Conservation (phyloP, 2,888 invertebrate species). For the Smittia sp. region DNA sequence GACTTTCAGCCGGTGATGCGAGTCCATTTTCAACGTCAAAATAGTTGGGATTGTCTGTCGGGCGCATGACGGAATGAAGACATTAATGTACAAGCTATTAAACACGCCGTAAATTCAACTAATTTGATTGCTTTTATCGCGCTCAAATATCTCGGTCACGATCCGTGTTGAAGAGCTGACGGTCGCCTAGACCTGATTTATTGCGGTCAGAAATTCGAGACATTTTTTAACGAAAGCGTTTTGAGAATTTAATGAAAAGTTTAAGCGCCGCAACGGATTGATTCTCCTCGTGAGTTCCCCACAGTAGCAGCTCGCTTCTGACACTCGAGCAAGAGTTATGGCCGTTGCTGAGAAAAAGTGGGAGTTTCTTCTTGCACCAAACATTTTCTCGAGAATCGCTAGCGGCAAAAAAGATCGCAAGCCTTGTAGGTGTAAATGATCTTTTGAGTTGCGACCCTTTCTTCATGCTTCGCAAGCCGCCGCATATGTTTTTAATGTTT, state of each 20-base stretch:
- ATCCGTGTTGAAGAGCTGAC: background rate
- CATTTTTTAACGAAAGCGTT: background rate
- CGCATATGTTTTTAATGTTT: slow-evolving; percentile 6
- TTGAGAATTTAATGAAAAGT: background rate
- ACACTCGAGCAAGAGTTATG: slow-evolving; percentile 35
- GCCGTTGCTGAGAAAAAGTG: background rate
- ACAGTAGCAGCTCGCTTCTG: background rate
- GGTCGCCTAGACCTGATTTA: slow-evolving; percentile 13
- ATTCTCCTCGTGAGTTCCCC: background rate
- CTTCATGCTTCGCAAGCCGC: slow-evolving; percentile 22
- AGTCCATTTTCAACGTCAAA: slow-evolving; percentile 31
- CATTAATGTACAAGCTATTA: background rate
- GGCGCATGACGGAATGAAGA: background rate
- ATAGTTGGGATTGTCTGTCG: slow-evolving; percentile 39
- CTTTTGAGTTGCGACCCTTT: background rate
- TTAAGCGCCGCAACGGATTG: slow-evolving; percentile 36
- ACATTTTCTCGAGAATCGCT: slow-evolving; percentile 18
- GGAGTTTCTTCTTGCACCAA: slow-evolving; percentile 20
- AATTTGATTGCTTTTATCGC: background rate
- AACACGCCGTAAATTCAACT: slow-evolving; percentile 2
- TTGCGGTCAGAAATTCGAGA: slow-evolving; percentile 4
- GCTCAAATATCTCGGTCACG: slow-evolving; percentile 9
- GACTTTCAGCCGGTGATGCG: slow-evolving; percentile 34
- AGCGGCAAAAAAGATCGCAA: slow-evolving; percentile 4
- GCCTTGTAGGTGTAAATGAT: slow-evolving; percentile 33